A percentile compares a stretch with the other conserved stretches of the same genome.
Evolutionary conservation across 2,797 vertebrate genomes (phyloP).

Genomic region (Hemibagrus guttatus): DNA sequence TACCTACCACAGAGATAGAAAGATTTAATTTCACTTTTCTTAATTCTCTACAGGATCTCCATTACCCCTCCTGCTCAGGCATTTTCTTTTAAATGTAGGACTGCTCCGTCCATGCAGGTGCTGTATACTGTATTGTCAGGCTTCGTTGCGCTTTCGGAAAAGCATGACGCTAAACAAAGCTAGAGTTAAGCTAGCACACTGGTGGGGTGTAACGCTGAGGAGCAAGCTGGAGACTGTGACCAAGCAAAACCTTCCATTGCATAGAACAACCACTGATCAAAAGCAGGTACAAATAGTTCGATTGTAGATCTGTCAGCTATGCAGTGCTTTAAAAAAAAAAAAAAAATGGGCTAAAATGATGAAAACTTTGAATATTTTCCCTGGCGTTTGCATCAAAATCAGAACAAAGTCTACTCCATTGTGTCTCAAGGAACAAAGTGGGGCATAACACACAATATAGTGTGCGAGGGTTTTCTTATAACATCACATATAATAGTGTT

Average conservation of each 20-base stretch:
- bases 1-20: background rate
- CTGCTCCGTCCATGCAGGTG: constrained; percentile 7
- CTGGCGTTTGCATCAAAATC: background rate
- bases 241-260: background rate
- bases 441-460: background rate
- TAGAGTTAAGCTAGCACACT: background rate
- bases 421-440: background rate
- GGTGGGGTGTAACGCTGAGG: background rate
- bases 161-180: background rate
- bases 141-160: constrained; percentile 6
- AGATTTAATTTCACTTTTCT: constrained; percentile 13
- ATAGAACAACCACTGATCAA: background rate
- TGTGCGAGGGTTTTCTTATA: background rate
- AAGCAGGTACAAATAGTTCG: background rate
- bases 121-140: background rate
- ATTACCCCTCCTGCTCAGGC: constrained; percentile 22
- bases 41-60: constrained; percentile 10
- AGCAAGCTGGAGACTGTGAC: background rate
- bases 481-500: background rate
- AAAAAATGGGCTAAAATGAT: background rate
- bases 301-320: background rate
- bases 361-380: background rate
- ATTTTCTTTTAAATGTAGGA: constrained; percentile 4
- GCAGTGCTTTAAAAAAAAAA: background rate
- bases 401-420: background rate